A percentile compares a stretch with the other conserved stretches of the same genome.
Conservation (phyloP, 1,140 invertebrate species). For the Arctopsyche grandis region DNA sequence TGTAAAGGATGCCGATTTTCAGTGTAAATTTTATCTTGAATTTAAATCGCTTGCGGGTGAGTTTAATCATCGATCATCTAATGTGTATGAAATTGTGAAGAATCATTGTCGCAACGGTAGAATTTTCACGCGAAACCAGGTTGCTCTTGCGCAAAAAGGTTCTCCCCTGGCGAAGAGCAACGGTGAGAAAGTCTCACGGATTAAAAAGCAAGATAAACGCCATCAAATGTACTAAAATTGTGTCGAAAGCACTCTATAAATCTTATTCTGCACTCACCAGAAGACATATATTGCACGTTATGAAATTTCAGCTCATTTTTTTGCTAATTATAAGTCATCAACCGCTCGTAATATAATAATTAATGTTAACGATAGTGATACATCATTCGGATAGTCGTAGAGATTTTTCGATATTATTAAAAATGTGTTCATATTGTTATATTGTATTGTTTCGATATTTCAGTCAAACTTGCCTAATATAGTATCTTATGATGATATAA, state of each 20-base stretch:
- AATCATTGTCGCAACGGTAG: constrained; percentile 8
- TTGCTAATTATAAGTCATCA: neutral
- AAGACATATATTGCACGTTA: too few species aligned
- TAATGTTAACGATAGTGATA: too few species aligned
- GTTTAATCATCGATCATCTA: too few species aligned
- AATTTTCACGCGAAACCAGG: constrained; percentile 32
- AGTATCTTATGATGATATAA: neutral
- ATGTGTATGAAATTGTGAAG: constrained; percentile 14
- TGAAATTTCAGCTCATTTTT: neutral
- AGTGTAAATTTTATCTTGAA: too few species aligned
- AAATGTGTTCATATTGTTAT: too few species aligned
- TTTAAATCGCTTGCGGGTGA: too few species aligned
- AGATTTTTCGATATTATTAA: too few species aligned
- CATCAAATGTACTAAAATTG: neutral
- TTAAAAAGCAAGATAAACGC: constrained; percentile 17
- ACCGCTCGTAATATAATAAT: too few species aligned
- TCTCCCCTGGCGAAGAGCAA: constrained; percentile 7
- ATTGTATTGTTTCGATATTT: too few species aligned
- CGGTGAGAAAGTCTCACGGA: constrained; percentile 37
- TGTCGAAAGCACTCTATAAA: constrained; percentile 16
- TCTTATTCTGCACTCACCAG: neutral
- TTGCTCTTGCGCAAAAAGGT: constrained; percentile 22
- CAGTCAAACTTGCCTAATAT: too few species aligned
- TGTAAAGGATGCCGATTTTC: too few species aligned
- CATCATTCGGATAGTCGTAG: too few species aligned